Evolutionary conservation across 2,888 invertebrate species (phyloP).

Genomic region (Piscicola geometra): DNA sequence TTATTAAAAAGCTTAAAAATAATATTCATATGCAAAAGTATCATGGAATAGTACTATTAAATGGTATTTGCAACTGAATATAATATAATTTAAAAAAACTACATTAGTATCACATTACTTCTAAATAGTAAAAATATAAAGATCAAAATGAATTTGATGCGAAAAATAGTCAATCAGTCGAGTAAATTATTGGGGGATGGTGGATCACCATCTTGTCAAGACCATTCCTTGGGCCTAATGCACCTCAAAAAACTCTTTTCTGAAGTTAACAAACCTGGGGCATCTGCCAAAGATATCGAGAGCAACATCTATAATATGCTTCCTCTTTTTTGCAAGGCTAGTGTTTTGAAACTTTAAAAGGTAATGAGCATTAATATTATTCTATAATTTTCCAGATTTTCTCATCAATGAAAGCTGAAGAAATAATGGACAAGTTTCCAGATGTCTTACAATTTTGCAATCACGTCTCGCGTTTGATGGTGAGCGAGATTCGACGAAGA

Average conservation of each 20-base stretch:
- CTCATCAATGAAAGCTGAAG: constrained; percentile 83
- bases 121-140: too few relatives aligned
- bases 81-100: too few relatives aligned
- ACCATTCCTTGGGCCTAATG: constrained; percentile 81
- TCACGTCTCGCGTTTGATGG: constrained; percentile 89
- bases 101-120: too few relatives aligned
- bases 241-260: constrained; percentile 92
- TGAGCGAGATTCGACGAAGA: constrained; percentile 86
- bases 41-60: not conserved
- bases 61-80: too few relatives aligned
- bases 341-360: too few relatives aligned
- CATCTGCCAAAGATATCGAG: constrained; percentile 61
- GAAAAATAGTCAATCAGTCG: constrained; percentile 29
- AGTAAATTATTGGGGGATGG: constrained; percentile 39
- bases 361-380: too few relatives aligned
- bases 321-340: constrained; percentile 92
- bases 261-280: constrained; percentile 78
- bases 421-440: constrained; percentile 95
- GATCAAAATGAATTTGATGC: constrained; percentile 27
- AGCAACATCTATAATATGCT: constrained; percentile 93
- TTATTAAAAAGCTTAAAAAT: not conserved
- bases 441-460: constrained; percentile 89
- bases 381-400: constrained; percentile 67
- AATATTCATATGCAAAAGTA: too few relatives aligned
- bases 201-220: constrained; percentile 57